Evolutionary conservation across 92 coral and sea anemone species (phyloP).

Genomic region (Meandrina meandrites): DNA sequence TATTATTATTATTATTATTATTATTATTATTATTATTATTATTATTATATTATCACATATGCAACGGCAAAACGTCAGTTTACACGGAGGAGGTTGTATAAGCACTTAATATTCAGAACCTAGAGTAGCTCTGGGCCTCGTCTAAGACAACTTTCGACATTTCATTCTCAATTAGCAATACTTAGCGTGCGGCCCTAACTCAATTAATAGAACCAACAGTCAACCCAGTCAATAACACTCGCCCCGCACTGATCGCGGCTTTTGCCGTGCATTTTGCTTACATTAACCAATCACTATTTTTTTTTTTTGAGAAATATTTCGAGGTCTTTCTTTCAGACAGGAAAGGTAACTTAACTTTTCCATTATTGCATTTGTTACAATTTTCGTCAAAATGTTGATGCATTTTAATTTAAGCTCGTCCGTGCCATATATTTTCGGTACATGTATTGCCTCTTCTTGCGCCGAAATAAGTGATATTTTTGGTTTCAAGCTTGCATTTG

Average conservation of each 20-base stretch:
- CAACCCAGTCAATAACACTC: not conserved
- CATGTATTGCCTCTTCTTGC: too few relatives aligned
- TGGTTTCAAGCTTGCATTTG: not conserved
- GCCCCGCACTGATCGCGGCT: not conserved
- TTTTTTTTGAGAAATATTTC: not conserved
- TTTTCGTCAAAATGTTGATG: not conserved
- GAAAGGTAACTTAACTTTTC: too few relatives aligned
- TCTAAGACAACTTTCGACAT: not conserved
- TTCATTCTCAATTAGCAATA: not conserved
- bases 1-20: too few relatives aligned
- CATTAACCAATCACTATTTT: not conserved
- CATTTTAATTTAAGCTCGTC: not conserved
- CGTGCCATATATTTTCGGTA: too few relatives aligned
- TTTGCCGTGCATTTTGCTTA: not conserved
- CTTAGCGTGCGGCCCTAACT: not conserved
- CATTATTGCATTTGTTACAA: not conserved
- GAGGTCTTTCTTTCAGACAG: slow-evolving; percentile 8
- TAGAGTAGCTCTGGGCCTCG: not conserved
- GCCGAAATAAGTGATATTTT: not conserved
- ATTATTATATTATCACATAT: too few relatives aligned
- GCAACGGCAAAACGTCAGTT: not conserved
- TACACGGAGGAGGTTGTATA: not conserved
- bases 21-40: too few relatives aligned
- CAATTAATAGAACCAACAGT: not conserved
- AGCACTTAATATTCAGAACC: not conserved